Evolutionary conservation across 2,113 vertebrate genomes (phyloP).

Genomic region (Podocnemis expansa): DNA sequence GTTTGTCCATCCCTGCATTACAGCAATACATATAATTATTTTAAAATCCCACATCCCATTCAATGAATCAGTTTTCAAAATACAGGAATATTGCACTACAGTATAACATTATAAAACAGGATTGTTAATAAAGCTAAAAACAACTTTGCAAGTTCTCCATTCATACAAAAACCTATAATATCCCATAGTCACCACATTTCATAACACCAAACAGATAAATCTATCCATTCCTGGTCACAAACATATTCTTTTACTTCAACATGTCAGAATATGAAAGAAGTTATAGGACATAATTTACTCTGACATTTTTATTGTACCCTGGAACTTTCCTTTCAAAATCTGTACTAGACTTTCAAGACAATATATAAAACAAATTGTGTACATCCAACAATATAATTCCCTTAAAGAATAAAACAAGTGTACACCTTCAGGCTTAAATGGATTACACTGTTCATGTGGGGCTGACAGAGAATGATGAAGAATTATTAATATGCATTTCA

Average conservation of each 20-base stretch:
- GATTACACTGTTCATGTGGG: not conserved
- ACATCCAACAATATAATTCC: not conserved
- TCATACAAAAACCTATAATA: not conserved
- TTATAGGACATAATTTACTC: not conserved
- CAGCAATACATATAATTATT: not conserved
- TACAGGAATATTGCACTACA: not conserved
- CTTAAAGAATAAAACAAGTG: not conserved
- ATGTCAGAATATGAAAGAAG: not conserved
- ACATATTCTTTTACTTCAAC: not conserved
- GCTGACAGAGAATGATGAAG: slow-evolving; percentile 1
- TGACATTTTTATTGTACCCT: not conserved
- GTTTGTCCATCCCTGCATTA: no score
- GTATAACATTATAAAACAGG: not conserved
- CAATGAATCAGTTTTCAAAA: not conserved
- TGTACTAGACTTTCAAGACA: not conserved
- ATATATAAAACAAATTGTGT: not conserved
- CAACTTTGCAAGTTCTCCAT: slow-evolving; percentile 13
- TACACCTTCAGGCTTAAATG: not conserved
- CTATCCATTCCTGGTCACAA: slow-evolving; percentile 8
- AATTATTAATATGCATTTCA: not conserved
- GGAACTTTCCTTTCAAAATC: slow-evolving; percentile 3
- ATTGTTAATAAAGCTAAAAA: slow-evolving; percentile 19
- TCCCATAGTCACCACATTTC: not conserved
- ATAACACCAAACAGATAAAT: not conserved
- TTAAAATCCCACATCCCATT: not conserved